phyloP scores from a whole-genome alignment of 2,113 vertebrate species.

The Trachemys scripta region DNA sequence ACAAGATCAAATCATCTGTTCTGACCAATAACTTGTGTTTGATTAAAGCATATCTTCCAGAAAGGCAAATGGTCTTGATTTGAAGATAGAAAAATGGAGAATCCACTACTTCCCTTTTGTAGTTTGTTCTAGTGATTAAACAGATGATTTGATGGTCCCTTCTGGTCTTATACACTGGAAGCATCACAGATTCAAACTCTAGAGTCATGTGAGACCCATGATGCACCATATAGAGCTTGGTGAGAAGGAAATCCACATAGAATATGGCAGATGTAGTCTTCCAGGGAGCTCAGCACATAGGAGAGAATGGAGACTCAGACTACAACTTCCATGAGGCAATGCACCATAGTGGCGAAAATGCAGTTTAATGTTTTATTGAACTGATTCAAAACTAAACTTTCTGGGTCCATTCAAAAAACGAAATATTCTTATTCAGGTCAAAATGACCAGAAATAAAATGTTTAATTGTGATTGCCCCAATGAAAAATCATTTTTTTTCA shows the following conservation, averaged over 20 bases:
- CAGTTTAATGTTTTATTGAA: not conserved
- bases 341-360: accelerated
- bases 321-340: not conserved
- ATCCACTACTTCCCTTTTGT: too few species aligned
- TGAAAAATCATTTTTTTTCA: not conserved
- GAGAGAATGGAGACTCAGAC: not conserved
- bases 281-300: not conserved
- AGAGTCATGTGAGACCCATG: accelerated
- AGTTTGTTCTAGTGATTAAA: too few species aligned
- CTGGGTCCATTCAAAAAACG: not conserved
- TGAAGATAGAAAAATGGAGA: too few species aligned
- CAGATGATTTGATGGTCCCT: not conserved
- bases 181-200: accelerated
- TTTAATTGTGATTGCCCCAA: accelerated
- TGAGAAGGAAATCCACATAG: not conserved
- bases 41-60: too few species aligned
- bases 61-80: too few species aligned
- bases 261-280: not conserved
- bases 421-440: not conserved
- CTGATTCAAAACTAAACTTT: not conserved
- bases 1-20: too few species aligned
- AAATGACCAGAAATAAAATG: accelerated
- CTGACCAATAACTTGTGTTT: too few species aligned
- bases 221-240: not conserved
- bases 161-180: not conserved